Evolutionary conservation across 2,113 vertebrate genomes (phyloP), one percentile per base, ranked within the genome.

Genomic region (Gymnarchus niloticus): DNA sequence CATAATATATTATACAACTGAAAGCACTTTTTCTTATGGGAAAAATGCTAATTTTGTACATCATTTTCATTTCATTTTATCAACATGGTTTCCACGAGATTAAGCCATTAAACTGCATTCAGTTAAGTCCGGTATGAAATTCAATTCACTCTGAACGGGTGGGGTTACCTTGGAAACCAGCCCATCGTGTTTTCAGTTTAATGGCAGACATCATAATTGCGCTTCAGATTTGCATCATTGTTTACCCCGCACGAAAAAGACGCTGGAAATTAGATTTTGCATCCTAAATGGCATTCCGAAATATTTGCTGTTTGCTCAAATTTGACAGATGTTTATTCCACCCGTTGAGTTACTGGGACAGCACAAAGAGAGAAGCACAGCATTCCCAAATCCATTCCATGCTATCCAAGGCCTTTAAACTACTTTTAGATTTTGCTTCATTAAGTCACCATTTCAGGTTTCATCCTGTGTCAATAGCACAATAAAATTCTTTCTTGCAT

Each of bases 121-220:
- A 33, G 85, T 37, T 25, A 82, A 61, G 57, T 56, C 78, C 33
- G 49, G 83, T 85, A 84, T 82, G 81, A 84, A 83, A 85, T 41
- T 56, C 51, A 41, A 61, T 86, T 89, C 56, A 25, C 83, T 85
- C 85, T 86, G 81, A 86, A 86, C 56, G 25, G 23, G 33, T 73
- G 65, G 52, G 59, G 84, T 89, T 86, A 61, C 77, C 84, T 78
- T 88, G 87, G 92, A 90, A 93, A 93, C 93, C 88, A 88, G 85
- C 88, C 88, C 87, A 90, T 88, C 57, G 85, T 85, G 86, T 83
- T 86, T 85, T 80, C 85, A 87, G 84, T 90, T 90, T 86, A 90
- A 89, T 76, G 52, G 65, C 44, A n/a, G 84, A 77, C 33, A 56
- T 76, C 25, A 76, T 89, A 89, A 94, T 91, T 93, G 86, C 86